Base-by-base conservation (phyloP, 2,888 invertebrate species). In the Sinodicranocentrus sp. region DNA sequence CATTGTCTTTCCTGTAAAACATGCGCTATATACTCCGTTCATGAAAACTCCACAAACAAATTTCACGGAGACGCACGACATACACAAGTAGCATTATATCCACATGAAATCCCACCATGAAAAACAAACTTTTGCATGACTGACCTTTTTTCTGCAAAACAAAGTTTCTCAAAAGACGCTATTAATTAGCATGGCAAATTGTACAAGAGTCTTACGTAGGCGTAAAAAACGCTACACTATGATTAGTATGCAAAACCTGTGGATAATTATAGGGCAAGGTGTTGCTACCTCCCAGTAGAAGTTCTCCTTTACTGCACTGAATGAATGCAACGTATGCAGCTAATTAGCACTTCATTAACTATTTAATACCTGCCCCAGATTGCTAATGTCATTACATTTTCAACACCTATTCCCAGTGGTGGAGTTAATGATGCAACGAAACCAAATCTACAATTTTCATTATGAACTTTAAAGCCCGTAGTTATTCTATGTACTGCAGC, bases 281-380 rank as follows among this genome's bases (percentile, higher is more conserved):
- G 70, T 52, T 25, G 52, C 28, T 19, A 70, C 28, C 39, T 39
- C 39, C 33, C 13, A 28, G 6, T 19, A n/a, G n/a, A n/a, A n/a
- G n/a, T 10, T 19, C 33, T 1, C 48, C 43, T 10, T 21, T 1
- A 10, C 52, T 19, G 26, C 39, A 43, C n/a, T 44, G 8, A 15
- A 48, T 48, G 54, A 48, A 48, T 48, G 48, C 48, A 48, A 15
- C 15, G 48, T 25, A 17, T 39, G 26, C 10, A 28, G 15, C 70
- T 71, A 54, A 71, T 71, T 71, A 54, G 57, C 71, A 71, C 33
- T 54, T 57, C 57, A 71, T 71, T 71, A 28, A 17, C 33, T 54
- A 71, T 71, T 54, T 57, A 19, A 71, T 57, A 54, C 33, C 21
- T 21, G 26, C 44, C 26, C 25, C 25, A 21, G n/a, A 44, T 68